phyloP scores from a whole-genome alignment of 2,888 invertebrate species.

The Octodonta nipae region DNA sequence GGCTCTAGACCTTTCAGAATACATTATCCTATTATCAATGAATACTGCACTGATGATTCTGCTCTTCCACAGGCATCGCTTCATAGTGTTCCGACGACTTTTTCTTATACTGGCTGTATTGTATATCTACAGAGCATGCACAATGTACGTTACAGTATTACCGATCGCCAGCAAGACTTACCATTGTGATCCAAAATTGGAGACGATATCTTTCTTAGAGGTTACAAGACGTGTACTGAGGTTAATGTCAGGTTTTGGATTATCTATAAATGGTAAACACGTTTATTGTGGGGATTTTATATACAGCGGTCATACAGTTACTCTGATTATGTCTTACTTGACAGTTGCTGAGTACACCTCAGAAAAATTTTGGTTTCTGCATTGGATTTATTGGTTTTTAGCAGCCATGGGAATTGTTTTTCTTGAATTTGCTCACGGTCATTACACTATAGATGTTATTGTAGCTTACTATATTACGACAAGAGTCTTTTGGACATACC shows the following conservation, averaged over 20 bases:
- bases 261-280: slow-evolving; percentile 8
- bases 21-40: slow-evolving; percentile 3
- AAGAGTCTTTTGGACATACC: background rate
- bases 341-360: slow-evolving; percentile 6
- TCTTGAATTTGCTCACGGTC: background rate
- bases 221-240: background rate
- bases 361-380: background rate
- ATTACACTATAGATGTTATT: slow-evolving; percentile 1
- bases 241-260: slow-evolving; percentile 4
- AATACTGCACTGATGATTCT: slow-evolving; percentile 1
- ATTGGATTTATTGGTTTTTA: background rate
- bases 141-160: slow-evolving; percentile 5
- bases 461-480: background rate
- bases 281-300: slow-evolving; percentile 10
- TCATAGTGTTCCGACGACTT: slow-evolving; percentile 4
- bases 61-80: slow-evolving; percentile 4
- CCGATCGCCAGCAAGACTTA: slow-evolving; percentile 4
- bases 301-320: slow-evolving; percentile 9
- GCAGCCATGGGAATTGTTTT: background rate
- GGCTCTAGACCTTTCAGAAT: slow-evolving; percentile 5
- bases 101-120: slow-evolving; percentile 5
- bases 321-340: slow-evolving; percentile 5
- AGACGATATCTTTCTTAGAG: background rate
- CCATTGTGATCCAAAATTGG: slow-evolving; percentile 2
- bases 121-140: slow-evolving; percentile 5